A percentile compares a stretch with the other conserved stretches of the same genome.
These are phyloP conservation scores for Augochlora pura DNA, from an alignment of 1,140 invertebrate species.

Conservation along the genomic window DNA sequence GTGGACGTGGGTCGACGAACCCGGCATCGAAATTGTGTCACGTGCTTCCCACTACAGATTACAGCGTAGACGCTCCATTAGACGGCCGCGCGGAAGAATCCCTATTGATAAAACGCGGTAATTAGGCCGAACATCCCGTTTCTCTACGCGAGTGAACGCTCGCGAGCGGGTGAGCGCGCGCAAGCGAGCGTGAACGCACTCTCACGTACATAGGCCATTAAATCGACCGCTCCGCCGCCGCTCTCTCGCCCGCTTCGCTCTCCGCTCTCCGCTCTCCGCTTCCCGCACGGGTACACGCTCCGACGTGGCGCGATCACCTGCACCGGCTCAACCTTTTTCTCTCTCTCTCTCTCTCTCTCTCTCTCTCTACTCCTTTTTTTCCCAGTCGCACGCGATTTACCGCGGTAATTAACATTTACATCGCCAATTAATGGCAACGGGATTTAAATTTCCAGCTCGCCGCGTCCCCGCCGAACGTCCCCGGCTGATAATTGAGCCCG, in stretches of 20 bases:
- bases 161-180: background rate
- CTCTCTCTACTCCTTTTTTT: background rate
- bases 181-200: background rate
- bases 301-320: conserved; percentile 11
- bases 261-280: no score
- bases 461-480: background rate
- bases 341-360: no score
- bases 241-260: no score
- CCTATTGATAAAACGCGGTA: conserved; percentile 52
- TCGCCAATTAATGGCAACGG: conserved; percentile 26
- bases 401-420: conserved; percentile 42
- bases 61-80: conserved; percentile 49
- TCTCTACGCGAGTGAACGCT: background rate
- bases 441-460: conserved; percentile 23
- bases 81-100: conserved; percentile 46
- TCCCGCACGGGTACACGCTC: no score
- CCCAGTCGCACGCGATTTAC: conserved; percentile 25
- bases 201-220: conserved; percentile 13
- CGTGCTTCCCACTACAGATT: conserved; percentile 52
- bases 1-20: conserved; percentile 50
- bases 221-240: background rate
- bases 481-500: background rate
- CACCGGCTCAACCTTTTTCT: background rate
- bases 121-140: conserved; percentile 53
- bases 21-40: conserved; percentile 54